Conservation (phyloP, 2,888 invertebrate genomes). For the Chalcis sispes region DNA sequence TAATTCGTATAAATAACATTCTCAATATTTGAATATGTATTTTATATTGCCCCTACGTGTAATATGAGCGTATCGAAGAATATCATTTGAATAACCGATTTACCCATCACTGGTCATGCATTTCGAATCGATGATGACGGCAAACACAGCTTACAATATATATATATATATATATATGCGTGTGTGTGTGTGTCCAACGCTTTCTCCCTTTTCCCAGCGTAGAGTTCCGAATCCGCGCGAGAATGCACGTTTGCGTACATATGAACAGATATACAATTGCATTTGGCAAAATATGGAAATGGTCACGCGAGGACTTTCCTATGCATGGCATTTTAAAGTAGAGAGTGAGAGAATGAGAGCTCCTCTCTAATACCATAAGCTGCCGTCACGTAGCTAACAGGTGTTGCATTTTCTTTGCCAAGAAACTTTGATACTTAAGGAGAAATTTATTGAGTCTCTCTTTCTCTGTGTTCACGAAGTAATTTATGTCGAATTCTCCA, state of each 20-base stretch:
- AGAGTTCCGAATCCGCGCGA: background rate
- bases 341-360: constrained; percentile 49
- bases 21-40: too few relatives aligned
- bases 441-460: constrained; percentile 68
- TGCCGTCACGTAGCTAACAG: constrained; percentile 69
- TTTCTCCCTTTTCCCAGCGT: background rate
- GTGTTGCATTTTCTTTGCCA: constrained; percentile 69
- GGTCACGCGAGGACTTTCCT: constrained; percentile 62
- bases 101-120: background rate
- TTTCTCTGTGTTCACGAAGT: constrained; percentile 52
- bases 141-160: background rate
- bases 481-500: constrained; percentile 63
- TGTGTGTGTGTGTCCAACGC: too few relatives aligned
- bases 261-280: background rate
- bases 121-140: background rate
- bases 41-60: too few relatives aligned
- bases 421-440: constrained; percentile 71
- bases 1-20: too few relatives aligned
- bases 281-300: constrained; percentile 54
- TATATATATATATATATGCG: too few relatives aligned
- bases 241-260: background rate
- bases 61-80: too few relatives aligned
- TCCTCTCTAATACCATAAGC: constrained; percentile 70
- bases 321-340: constrained; percentile 74
- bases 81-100: background rate